Conservation (phyloP, 2,888 invertebrate species). For the Carterocephalus palaemon region DNA sequence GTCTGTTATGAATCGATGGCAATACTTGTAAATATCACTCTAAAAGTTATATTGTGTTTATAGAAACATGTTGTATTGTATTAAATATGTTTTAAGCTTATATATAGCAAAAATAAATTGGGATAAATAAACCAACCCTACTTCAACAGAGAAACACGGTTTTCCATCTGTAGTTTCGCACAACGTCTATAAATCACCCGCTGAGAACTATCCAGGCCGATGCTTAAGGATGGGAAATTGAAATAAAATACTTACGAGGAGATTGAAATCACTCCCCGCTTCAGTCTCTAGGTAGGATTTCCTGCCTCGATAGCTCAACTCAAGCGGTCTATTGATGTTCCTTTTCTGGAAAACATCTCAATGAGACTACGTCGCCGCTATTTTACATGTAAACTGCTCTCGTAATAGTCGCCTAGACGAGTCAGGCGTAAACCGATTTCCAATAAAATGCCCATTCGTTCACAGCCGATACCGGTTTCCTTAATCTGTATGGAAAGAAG, state of each 20-base stretch:
- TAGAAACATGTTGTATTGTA: not conserved
- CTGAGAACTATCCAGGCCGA: slow-evolving; percentile 32
- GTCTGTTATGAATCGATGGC: too few species aligned
- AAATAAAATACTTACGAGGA: slow-evolving; percentile 34
- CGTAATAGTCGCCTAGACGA: slow-evolving; percentile 49
- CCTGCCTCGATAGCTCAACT: slow-evolving; percentile 30
- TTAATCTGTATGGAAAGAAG: slow-evolving; percentile 43
- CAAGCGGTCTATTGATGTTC: slow-evolving; percentile 36
- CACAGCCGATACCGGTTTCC: slow-evolving; percentile 36
- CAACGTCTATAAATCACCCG: slow-evolving; percentile 20
- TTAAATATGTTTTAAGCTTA: too few species aligned
- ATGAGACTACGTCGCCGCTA: slow-evolving; percentile 26
- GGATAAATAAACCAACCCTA: slow-evolving; percentile 16
- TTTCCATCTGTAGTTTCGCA: slow-evolving; percentile 12
- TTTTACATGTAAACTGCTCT: slow-evolving; percentile 50
- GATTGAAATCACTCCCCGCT: slow-evolving; percentile 34
- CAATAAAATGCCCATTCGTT: slow-evolving; percentile 42
- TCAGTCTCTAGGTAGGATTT: slow-evolving; percentile 29
- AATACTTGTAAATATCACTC: too few species aligned
- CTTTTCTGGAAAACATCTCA: slow-evolving; percentile 29
- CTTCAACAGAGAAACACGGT: slow-evolving; percentile 7
- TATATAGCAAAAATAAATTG: slow-evolving; percentile 5
- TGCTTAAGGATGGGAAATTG: slow-evolving; percentile 33
- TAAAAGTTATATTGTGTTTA: too few species aligned
- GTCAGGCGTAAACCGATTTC: slow-evolving; percentile 50